Evolutionary conservation across 2,797 vertebrate genomes (phyloP), one percentile per base, ranked within the genome.

Genomic region (Alcedo quadribrachys): DNA sequence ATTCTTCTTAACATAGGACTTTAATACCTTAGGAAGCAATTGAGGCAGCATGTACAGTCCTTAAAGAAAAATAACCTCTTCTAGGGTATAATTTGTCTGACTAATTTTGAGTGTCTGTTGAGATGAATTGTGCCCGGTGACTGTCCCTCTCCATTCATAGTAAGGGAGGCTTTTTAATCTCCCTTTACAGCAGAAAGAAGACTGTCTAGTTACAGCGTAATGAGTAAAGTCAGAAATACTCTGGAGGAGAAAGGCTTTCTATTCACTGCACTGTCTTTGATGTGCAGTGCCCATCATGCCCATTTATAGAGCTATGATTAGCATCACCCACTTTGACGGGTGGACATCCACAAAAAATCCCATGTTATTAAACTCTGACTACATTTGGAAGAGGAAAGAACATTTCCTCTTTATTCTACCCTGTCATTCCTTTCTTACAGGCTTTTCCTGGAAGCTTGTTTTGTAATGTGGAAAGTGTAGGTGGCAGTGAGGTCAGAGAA

Each of bases 181-280:
- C 45, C 22, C 32, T 82, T 92, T 75, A 35, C 33, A 78, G 54
- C 50, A 73, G 66, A 61, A 74, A 6, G 22, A 68, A 79, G 30
- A 30, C 66, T 40, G 6, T 86, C 15, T 65, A 46, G 65, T 83
- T 73, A 30, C 9, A 40, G 8, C 28, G 32, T 54, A 74, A 40
- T 40, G 15, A 6, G 37, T 40, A 40, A 15, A 40, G 90, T 95
- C 93, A 90, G 87, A 94, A 95, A 85, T 87, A 57, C 67, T 63
- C 85, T 33, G 77, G 63, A 94, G 87, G 89, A 90, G 73, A 90
- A 91, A 45, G 53, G 7, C 53, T 79, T 78, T 8, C n/a, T 54
- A 33, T 76, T 92, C 70, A 45, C 74, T 87, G 60, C 62, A 5
- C 57, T 81, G 53, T 8, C 70, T 62, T 58, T 81, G 14, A 32